Evolutionary conservation across 2,888 invertebrate genomes (phyloP), one percentile per base, ranked within the genome.

Genomic region (Pachliopta kotzebuea): DNA sequence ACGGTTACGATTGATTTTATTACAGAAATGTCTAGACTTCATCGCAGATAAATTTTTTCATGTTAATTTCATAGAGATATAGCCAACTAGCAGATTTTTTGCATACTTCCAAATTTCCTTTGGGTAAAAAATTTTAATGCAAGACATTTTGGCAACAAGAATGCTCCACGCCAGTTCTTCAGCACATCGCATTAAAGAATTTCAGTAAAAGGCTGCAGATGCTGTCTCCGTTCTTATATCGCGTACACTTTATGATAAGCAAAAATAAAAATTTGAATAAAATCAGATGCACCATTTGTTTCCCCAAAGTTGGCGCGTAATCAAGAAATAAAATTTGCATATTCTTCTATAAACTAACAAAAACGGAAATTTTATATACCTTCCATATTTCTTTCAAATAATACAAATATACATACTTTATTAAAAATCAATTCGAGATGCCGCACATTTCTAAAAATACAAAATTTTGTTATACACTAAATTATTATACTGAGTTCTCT

Each of bases 121-220:
- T 4, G 18, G 42, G 6, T n/a, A 9, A 49, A 56, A 50, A 56
- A 62, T 29, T 29, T 24, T 17, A 45, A 45, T 11, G 14, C 31
- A 21, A 57, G 58, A 63, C 53, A 49, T 63, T 63, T 59, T 63
- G 63, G 63, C 59, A 63, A 45, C 24, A 23, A 59, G 59, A 63
- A 58, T 45, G 20, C 42, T 57, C 42, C 45, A 58, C 23, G 53
- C 52, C 53, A 45, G 57, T 53, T 53, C 23, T 58, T 63, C 57
- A 58, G 62, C 53, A 42, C 45, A 55, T 26, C 57, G 57, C 63
- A 59, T 49, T 63, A 59, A 59, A 59, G 58, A 63, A 59, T 49
- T 55, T 59, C 54, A 29, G 21, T 58, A 59, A 59, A 59, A 63
- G 54, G n/a, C 63, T 63, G 63, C 63, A 59, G 58, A 63, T 63